Base-by-base conservation (phyloP, 1,140 invertebrate species). In the Glomeris maerens region DNA sequence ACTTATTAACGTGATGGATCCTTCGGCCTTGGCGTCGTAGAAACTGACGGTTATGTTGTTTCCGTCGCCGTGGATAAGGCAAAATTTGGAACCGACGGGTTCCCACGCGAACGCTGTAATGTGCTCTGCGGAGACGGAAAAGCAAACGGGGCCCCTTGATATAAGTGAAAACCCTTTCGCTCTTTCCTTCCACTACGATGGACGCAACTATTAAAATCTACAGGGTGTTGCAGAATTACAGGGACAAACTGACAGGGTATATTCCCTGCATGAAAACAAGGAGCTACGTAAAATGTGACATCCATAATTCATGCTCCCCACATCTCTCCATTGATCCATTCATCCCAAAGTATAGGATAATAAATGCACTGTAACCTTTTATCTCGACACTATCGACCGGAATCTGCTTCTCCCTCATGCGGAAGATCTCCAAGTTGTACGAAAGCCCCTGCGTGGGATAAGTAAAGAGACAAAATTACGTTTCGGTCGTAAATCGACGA, bases 351-450 rank as follows among this genome's bases (percentile, higher is more conserved):
- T n/a, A n/a, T n/a, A n/a, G n/a, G n/a, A n/a, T n/a, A n/a, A n/a
- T n/a, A n/a, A n/a, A n/a, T n/a, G n/a, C n/a, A n/a, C n/a, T n/a
- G n/a, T n/a, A n/a, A 68, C 70, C 72, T 66, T 74, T 75, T 50
- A 92, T 87, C 72, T 98, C 93, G 4, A 96, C 82, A 49, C 88
- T 94, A 64, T 98, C 95, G 0, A 98, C 92, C 0, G 96, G 94
- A 55, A 98, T 89, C 64, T 96, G 84, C 64, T 98, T 98, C 62
- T 97, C 92, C 48, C 88, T 73, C 80, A 98, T 92, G 61, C 95
- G 89, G 73, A 98, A 98, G 55, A 99, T 89, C 72, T 99, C 95
- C 71, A 99, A 95, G 66, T 98, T 98, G 70, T 91, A 96, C 59
- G 93, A 94, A 78, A 96, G 88, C 58, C 94, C 92, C 79, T 83